Evolutionary conservation across 2,797 vertebrate species (phyloP).

Genomic region (Naso thynnoides): DNA sequence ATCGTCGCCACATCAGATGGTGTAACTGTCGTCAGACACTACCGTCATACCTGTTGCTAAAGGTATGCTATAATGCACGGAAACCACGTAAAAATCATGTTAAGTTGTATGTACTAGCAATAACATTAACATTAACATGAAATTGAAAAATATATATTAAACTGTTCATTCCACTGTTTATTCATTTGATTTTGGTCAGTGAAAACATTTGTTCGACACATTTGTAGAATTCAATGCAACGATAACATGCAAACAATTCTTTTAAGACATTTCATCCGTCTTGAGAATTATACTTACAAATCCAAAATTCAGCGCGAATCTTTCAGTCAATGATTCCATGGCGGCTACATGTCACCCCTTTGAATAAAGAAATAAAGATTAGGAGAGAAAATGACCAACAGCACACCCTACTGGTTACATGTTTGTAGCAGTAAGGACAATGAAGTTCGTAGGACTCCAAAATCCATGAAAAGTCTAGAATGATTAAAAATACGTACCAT

Average conservation of each 20-base stretch:
- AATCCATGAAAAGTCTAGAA: neutral
- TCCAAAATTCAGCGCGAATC: constrained; percentile 19
- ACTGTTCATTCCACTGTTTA: neutral
- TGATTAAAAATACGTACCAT: constrained; percentile 71
- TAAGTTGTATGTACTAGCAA: neutral
- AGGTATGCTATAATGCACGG: rapidly evolving
- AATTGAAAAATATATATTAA: neutral
- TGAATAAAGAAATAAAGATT: constrained; percentile 58
- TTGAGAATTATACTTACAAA: constrained; percentile 76
- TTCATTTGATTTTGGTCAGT: neutral
- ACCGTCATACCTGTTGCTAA: neutral
- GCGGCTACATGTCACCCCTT: constrained; percentile 61
- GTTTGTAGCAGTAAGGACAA: constrained; percentile 34
- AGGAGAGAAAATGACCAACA: constrained; percentile 51
- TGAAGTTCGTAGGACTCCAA: no score
- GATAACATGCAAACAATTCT: constrained; percentile 2
- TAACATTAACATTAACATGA: neutral
- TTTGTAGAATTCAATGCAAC: constrained; percentile 1
- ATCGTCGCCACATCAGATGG: constrained; percentile 35
- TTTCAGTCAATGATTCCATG: constrained; percentile 9
- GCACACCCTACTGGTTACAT: constrained; percentile 75
- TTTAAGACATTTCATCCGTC: neutral
- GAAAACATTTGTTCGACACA: neutral
- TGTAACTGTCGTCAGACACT: neutral
- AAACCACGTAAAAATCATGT: neutral